phyloP scores from a whole-genome alignment of 2,113 vertebrate species.

The Coreoperca whiteheadi region DNA sequence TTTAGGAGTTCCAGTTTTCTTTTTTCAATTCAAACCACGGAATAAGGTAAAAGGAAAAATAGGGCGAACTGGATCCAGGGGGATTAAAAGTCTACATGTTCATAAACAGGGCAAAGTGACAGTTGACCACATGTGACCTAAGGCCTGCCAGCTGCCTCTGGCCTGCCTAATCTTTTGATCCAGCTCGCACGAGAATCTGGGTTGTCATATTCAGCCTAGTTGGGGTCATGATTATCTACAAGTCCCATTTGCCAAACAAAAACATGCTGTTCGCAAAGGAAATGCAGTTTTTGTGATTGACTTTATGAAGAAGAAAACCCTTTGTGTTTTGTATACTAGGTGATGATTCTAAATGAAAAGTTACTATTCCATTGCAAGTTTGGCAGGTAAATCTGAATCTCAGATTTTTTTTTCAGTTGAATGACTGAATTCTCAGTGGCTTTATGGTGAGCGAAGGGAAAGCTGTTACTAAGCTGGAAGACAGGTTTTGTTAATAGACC shows the following conservation, averaged over 20 bases:
- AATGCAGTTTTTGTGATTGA: background rate
- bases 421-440: background rate
- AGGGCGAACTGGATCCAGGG: slow-evolving; percentile 28
- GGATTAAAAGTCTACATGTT: slow-evolving; percentile 43
- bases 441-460: background rate
- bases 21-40: background rate
- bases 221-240: background rate
- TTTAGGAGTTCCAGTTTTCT: background rate
- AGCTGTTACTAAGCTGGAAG: background rate
- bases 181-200: slow-evolving; percentile 11
- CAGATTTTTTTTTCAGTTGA: background rate
- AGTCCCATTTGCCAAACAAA: background rate
- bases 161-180: slow-evolving; percentile 23
- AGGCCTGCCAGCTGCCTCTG: slow-evolving; percentile 44
- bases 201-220: slow-evolving; percentile 23
- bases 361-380: background rate
- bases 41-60: slow-evolving; percentile 14
- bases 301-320: slow-evolving; percentile 4
- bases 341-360: background rate
- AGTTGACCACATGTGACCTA: slow-evolving; percentile 58
- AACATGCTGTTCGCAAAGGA: background rate
- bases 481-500: slow-evolving; percentile 3
- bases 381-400: background rate
- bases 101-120: slow-evolving; percentile 48
- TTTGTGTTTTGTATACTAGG: background rate